Percentiles rank a stretch among this genome's conserved stretches.
phyloP scores from a whole-genome alignment of 2,113 vertebrate genomes.

The Lynx canadensis region DNA sequence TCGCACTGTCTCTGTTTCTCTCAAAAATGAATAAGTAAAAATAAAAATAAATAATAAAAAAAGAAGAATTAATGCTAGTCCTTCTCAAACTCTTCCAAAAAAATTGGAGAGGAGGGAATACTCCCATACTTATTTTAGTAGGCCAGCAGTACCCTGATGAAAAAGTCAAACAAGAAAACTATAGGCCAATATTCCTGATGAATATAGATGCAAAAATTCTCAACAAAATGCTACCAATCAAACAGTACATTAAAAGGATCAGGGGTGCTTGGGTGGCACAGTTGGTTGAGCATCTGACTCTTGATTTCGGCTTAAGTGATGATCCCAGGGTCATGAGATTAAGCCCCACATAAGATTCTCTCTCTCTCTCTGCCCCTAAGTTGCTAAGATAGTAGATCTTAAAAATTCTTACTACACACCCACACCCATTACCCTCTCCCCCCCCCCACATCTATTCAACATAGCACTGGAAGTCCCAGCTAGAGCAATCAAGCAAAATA shows the following conservation, averaged over 20 bases:
- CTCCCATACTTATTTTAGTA: not conserved
- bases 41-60: too few relatives aligned
- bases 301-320: too few relatives aligned
- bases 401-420: not conserved
- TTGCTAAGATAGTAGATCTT: not conserved
- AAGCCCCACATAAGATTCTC: too few relatives aligned
- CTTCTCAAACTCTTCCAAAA: not conserved
- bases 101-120: not conserved
- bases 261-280: too few relatives aligned
- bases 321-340: too few relatives aligned
- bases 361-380: not conserved
- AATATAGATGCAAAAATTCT: not conserved
- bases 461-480: not conserved
- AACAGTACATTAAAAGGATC: not conserved
- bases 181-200: not conserved
- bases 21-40: too few relatives aligned
- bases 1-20: too few relatives aligned
- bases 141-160: not conserved
- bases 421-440: not conserved
- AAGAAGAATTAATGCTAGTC: not conserved
- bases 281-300: too few relatives aligned
- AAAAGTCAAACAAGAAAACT: not conserved
- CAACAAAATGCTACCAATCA: not conserved
- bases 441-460: not conserved
- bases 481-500: not conserved